Base-by-base conservation (phyloP, 2,113 vertebrate genomes). In the Candoia aspera region DNA sequence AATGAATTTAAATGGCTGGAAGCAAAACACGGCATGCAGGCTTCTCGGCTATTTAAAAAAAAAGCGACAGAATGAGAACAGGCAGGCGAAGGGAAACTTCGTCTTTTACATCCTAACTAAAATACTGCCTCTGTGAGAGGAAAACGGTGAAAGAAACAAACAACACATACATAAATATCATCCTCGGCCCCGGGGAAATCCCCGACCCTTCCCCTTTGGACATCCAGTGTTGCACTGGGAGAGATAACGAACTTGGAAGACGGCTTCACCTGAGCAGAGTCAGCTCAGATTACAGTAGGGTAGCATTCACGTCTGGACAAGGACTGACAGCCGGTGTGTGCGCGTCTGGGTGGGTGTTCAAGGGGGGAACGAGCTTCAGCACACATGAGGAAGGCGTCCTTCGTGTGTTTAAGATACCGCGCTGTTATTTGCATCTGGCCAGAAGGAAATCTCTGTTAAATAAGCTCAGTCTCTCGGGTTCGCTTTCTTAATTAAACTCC, bases 251-350 rank as follows among this genome's bases (percentile, higher is more conserved):
- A 97, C 97, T 91, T 94, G 68, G 91, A 93, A 96, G 96, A 93
- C 57, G 93, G 15, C 68, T 73, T 73, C 89, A 58, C 88, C 58
- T 93, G 95, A 94, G 96, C 97, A 96, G 94, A 94, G 90, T 86
- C 86, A 92, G 96, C 94, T 96, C 97, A 94, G 24, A 0, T 94
- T 93, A 93, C 95, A n/a, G 90, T 93, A 94, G 92, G 95, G 91
- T 93, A 97, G 92, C 91, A 68, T 97, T 98, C 96, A 96, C 95
- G 96, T 97, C 97, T 97, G 96, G 96, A 95, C 96, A 96, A 94
- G 84, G 94, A 92, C 85, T 97, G 97, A 96, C 96, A 97, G 96
- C 19, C 26, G 42, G 37, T 79, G 21, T 37, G 53, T 8, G 89
- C 19, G 26, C 12, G 21, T 46, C 33, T 88, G 87, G 13, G 12